A percentile compares a stretch with the other conserved stretches of the same genome.
Evolutionary conservation across 1,140 invertebrate genomes (phyloP).

Genomic region (Drosophila baimaii): DNA sequence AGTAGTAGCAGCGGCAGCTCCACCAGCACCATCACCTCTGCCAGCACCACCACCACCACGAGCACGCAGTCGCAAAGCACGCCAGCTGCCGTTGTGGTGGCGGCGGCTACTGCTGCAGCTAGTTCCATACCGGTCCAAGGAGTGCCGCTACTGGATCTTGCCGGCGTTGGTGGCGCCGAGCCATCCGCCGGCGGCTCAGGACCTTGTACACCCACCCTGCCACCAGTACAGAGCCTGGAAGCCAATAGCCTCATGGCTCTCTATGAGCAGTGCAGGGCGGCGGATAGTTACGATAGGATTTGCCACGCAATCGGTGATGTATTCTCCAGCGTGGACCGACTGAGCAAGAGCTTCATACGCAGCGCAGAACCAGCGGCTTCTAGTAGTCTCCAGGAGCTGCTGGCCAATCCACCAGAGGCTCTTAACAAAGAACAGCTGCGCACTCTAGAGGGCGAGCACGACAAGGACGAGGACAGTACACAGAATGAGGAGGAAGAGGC

Average conservation of each 20-base stretch:
- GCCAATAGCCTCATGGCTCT: slow-evolving; percentile 88
- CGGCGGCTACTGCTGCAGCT: neutral
- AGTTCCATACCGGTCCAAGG: neutral
- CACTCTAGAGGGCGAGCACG: slow-evolving; percentile 90
- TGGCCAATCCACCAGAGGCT: slow-evolving; percentile 49
- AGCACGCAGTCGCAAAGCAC: slow-evolving; percentile 58
- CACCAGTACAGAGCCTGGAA: slow-evolving; percentile 86
- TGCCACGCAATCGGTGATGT: slow-evolving; percentile 89
- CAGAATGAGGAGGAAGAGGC: slow-evolving; percentile 69
- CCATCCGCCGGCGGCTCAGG: slow-evolving; percentile 32
- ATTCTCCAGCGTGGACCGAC: slow-evolving; percentile 89
- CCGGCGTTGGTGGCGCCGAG: neutral
- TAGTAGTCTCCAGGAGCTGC: slow-evolving; percentile 81
- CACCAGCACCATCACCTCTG: slow-evolving; percentile 60
- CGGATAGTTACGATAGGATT: slow-evolving; percentile 87
- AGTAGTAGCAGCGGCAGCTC: slow-evolving; percentile 66
- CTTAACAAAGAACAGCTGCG: slow-evolving; percentile 89
- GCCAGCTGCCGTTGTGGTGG: slow-evolving; percentile 19
- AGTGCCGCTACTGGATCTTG: slow-evolving; percentile 15
- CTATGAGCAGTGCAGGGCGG: slow-evolving; percentile 87
- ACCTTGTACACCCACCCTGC: slow-evolving; percentile 54
- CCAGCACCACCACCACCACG: slow-evolving; percentile 68
- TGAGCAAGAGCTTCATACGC: slow-evolving; percentile 87
- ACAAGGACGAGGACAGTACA: slow-evolving; percentile 92
- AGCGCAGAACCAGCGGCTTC: slow-evolving; percentile 62